Evolutionary conservation across 2,888 invertebrate genomes (phyloP).

Genomic region (Dynastes grantii): DNA sequence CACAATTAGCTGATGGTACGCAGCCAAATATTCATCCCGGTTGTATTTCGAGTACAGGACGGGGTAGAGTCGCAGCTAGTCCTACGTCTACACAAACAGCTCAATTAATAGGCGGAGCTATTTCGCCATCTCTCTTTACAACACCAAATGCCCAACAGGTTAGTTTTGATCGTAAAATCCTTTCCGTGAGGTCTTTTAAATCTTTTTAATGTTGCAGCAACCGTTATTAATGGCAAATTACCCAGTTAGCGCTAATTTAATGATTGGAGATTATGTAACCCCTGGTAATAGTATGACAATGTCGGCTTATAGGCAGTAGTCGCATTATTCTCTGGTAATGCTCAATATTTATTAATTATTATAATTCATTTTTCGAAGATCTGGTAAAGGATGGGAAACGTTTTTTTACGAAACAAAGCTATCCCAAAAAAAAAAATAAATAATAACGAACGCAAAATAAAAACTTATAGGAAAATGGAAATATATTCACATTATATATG

Average conservation of each 20-base stretch:
- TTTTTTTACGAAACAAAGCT: slow-evolving; percentile 6
- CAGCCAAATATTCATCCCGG: slow-evolving; percentile 78
- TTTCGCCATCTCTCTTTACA: slow-evolving; percentile 79
- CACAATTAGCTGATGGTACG: slow-evolving; percentile 68
- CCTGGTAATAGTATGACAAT: slow-evolving; percentile 73
- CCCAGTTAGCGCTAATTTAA: slow-evolving; percentile 81
- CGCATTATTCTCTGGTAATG: slow-evolving; percentile 59
- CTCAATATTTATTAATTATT: slow-evolving; percentile 61
- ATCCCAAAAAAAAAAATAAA: background rate
- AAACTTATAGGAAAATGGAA: slow-evolving; percentile 17
- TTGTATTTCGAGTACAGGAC: slow-evolving; percentile 77
- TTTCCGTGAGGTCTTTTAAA: background rate
- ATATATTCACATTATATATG: slow-evolving; percentile 21
- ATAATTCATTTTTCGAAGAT: slow-evolving; percentile 58
- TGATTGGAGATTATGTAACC: slow-evolving; percentile 84
- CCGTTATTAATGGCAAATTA: slow-evolving; percentile 77
- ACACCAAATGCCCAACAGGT: slow-evolving; percentile 67
- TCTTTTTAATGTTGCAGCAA: slow-evolving; percentile 66
- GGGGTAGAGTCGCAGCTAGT: slow-evolving; percentile 74
- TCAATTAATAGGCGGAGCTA: slow-evolving; percentile 80
- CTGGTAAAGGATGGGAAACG: slow-evolving; percentile 56
- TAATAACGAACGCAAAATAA: slow-evolving; percentile 7
- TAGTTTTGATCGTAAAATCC: slow-evolving; percentile 38
- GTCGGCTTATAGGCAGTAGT: slow-evolving; percentile 68
- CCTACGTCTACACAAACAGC: slow-evolving; percentile 77